Evolutionary conservation across 2,888 invertebrate species (phyloP).

Genomic region (Tetranychus piercei): DNA sequence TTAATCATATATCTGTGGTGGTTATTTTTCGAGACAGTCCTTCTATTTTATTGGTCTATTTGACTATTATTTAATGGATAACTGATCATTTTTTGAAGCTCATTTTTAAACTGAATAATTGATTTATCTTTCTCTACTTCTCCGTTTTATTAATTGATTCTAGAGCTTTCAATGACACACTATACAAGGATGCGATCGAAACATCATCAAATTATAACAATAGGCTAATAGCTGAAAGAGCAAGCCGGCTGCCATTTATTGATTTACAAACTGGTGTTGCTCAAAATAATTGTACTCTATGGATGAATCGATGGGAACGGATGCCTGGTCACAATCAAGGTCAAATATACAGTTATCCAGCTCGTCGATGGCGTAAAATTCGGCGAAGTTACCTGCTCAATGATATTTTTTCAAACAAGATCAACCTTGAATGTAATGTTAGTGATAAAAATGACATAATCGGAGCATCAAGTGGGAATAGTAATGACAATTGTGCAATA

Average conservation of each 20-base stretch:
- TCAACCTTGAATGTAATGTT: slow-evolving; percentile 32
- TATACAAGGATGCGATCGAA: slow-evolving; percentile 76
- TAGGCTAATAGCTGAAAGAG: slow-evolving; percentile 69
- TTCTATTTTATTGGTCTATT: too few species aligned
- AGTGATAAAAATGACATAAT: slow-evolving; percentile 35
- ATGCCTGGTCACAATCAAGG: slow-evolving; percentile 62
- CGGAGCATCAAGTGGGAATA: slow-evolving; percentile 34
- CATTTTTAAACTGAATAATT: too few species aligned
- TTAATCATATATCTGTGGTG: too few species aligned
- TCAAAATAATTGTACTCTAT: slow-evolving; percentile 75
- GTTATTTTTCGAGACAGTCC: too few species aligned
- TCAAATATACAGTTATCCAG: slow-evolving; percentile 80
- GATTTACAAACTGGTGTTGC: slow-evolving; percentile 71
- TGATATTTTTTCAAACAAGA: slow-evolving; percentile 12
- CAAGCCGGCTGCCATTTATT: slow-evolving; percentile 78
- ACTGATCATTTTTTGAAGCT: too few species aligned
- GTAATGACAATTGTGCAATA: too few species aligned
- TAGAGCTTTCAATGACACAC: slow-evolving; percentile 44
- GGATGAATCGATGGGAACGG: slow-evolving; percentile 66
- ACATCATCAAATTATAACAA: slow-evolving; percentile 82
- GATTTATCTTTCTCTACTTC: too few species aligned
- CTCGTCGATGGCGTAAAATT: slow-evolving; percentile 67
- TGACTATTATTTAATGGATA: too few species aligned
- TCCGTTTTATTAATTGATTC: too few species aligned
- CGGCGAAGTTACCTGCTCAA: slow-evolving; percentile 62